Base-by-base conservation (phyloP, 2,888 invertebrate species). In the Parnassius smintheus region DNA sequence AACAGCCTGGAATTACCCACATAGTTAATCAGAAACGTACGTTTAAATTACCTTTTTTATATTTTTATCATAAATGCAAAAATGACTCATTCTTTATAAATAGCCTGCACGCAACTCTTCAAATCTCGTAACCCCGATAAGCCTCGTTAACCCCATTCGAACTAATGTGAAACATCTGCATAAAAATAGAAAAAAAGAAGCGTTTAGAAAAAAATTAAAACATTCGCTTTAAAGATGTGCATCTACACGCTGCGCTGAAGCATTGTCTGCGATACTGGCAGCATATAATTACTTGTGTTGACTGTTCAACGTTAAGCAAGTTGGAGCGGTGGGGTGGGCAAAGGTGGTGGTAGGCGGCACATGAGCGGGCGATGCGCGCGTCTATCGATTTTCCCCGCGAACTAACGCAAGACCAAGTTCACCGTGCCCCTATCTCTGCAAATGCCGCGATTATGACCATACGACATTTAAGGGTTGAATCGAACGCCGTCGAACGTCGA, bases 301-400 rank as follows among this genome's bases (percentile, higher is more conserved):
- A 18, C 18, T 18, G 18, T 64, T 68, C 62, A 64, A 57, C 56
- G 64, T 64, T 78, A 73, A 78, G 79, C 76, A 81, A 78, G 78
- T 81, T 76, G 72, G 78, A 82, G 76, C 83, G 67, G 67, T 71
- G 66, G 66, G 65, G 66, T 69, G 65, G 49, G 60, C 66, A 65
- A 52, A 58, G 64, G 69, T 51, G 49, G 60, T 44, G 70, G 18
- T 18, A 18, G 68, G 61, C 69, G 66, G 62, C 65, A 60, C 60
- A 42, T 59, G 58, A 52, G 62, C 65, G 68, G 70, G 65, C 72
- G 67, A 70, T 73, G 90, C 90, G 90, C 90, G 90, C 88, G 88
- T 76, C 88, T 90, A 91, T 91, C 81, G 90, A 91, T 91, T 90
- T 87, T 82, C 73, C 70, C 64, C 69, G 63, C 65, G 60, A 64